A percentile compares a stretch with the other conserved stretches of the same genome.
phyloP scores from a whole-genome alignment of 2,797 vertebrate genomes.

The Pipistrellus pygmaeus region DNA sequence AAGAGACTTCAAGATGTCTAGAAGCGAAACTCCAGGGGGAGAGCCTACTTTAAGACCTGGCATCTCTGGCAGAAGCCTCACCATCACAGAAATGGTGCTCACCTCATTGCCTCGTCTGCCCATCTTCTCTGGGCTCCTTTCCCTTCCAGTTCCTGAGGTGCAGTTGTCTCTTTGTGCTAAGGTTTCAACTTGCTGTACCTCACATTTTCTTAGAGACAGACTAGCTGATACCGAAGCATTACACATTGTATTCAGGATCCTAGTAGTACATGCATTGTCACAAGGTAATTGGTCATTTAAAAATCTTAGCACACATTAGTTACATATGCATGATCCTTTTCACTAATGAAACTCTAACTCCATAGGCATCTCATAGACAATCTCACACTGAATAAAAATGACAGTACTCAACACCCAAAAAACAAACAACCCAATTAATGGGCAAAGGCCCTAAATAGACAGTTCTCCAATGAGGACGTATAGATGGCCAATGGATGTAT shows the following conservation, averaged over 20 bases:
- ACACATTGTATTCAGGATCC: background rate
- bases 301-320: background rate
- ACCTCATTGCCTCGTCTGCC: background rate
- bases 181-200: background rate
- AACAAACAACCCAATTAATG: background rate
- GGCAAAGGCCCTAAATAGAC: background rate
- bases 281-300: background rate
- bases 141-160: background rate
- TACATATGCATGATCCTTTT: background rate
- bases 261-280: background rate
- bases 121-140: constrained; percentile 47
- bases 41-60: background rate
- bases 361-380: background rate
- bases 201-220: background rate
- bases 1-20: background rate
- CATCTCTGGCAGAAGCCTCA: background rate
- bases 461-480: background rate
- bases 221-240: background rate
- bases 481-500: background rate
- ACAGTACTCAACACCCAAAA: background rate
- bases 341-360: background rate
- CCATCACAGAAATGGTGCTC: background rate
- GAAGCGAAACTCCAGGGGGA: background rate
- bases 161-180: background rate
- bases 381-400: background rate